Evolutionary conservation across 2,797 vertebrate species (phyloP), one percentile per base, ranked within the genome.

Genomic region (Hyperoplus lanceolatus): DNA sequence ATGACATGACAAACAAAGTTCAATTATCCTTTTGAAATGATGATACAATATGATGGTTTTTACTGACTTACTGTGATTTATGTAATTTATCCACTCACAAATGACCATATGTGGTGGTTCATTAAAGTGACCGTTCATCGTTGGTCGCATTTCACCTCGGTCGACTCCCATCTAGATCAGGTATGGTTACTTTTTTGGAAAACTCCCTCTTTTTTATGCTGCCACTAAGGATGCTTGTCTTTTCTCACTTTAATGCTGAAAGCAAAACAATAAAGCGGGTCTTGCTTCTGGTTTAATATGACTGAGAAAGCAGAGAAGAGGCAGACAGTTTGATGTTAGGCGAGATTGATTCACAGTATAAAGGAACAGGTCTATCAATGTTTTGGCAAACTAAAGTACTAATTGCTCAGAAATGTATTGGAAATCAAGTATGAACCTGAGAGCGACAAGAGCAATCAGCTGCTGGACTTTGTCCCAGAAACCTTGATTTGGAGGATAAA

Each of bases 331-430:
- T 51, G 29, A 42, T 42, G 3, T 42, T 8, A 12, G 55, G 60
- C 16, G 71, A 56, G 36, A 48, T 72, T 43, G 9, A 7, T 29
- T 74, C 42, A n/a, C 46, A 12, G 68, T 59, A 68, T 57, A 68
- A 62, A 18, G 6, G 15, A 70, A 61, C 61, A 43, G 45, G 50
- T 75, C 63, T 55, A 59, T 76, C 46, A 21, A 13, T 13, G 50
- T 79, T 73, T 70, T 60, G 63, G 67, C 41, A 69, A 86, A 82
- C 70, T 75, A 82, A 72, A 79, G 74, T 70, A 41, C 9, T 18
- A 3, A 50, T 45, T 59, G 61, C 50, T 77, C 21, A 55, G 11
- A 81, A 63, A 75, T 16, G 0, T 45, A 4, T 68, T 49, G 49
- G 10, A 42, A 45, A 38, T 54, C 13, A 1, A 2, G 29, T n/a